Conservation (phyloP, 1,140 invertebrate species). For the Ceratina calcarata region DNA sequence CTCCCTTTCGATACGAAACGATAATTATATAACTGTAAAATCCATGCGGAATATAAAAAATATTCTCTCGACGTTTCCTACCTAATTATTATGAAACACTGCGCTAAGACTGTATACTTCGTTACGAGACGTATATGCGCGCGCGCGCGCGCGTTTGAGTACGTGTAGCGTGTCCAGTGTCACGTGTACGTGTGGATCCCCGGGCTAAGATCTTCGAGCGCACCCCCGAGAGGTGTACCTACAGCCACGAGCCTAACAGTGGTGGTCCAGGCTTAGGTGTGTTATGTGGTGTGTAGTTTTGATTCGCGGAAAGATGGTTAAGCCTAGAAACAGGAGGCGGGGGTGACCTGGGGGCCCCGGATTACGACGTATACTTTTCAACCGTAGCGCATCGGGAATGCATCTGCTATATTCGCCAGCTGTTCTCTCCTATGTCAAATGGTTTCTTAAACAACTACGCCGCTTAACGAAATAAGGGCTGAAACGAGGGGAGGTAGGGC, state of each 20-base stretch:
- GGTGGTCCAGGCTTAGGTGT: not conserved
- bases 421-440: slow-evolving; percentile 15
- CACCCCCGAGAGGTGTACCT: too few species aligned
- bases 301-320: slow-evolving; percentile 51
- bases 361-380: slow-evolving; percentile 33
- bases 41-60: slow-evolving; percentile 74
- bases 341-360: slow-evolving; percentile 39
- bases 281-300: not conserved
- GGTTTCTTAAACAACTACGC: slow-evolving; percentile 58
- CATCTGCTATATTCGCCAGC: not conserved
- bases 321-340: slow-evolving; percentile 53
- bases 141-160: slow-evolving; percentile 7
- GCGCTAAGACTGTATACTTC: slow-evolving; percentile 67
- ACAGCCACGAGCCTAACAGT: too few species aligned
- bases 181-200: not conserved
- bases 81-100: slow-evolving; percentile 65
- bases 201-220: too few species aligned
- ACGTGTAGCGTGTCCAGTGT: too few species aligned
- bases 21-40: slow-evolving; percentile 71
- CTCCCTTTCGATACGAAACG: slow-evolving; percentile 62
- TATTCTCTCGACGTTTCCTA: slow-evolving; percentile 67
- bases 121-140: slow-evolving; percentile 58
- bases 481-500: slow-evolving; percentile 32
- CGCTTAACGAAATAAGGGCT: slow-evolving; percentile 47
- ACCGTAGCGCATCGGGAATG: slow-evolving; percentile 17